Evolutionary conservation across 2,888 invertebrate species (phyloP), one percentile per base, ranked within the genome.

Genomic region (Tanypteryx hageni): DNA sequence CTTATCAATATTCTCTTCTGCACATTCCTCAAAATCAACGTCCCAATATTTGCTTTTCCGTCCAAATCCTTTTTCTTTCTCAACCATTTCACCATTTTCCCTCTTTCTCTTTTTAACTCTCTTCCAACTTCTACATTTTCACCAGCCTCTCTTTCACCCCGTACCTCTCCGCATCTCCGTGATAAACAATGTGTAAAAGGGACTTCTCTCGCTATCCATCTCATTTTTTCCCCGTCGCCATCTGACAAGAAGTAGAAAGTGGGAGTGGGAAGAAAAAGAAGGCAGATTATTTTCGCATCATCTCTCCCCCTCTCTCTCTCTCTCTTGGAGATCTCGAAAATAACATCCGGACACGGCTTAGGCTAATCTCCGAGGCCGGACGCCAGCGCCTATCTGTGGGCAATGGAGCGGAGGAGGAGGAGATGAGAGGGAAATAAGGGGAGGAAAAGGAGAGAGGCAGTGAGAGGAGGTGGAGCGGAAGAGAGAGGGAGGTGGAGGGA

Each of bases 351-450:
- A 76, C 76, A 76, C 76, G 76, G 76, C 22, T 76, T 76, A 76
- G 76, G 22, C 76, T 76, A 76, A 76, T 76, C 76, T 76, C 76
- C 76, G 76, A 14, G 76, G 76, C 76, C 76, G 13, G 76, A 44
- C 27, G 76, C 27, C 27, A 13, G 76, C 44, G 44, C 44, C 76
- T 27, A 76, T 76, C 76, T 4, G 76, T 4, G 76, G 76, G 76
- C 76, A 76, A 76, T 27, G 76, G 22, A 27, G 76, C 76, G 27
- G 76, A 13, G 22, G 27, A 27, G 22, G 14, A 76, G 13, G 22
- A 27, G 76, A 76, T 10, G 22, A 4, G 76, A 76, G 27, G 76
- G 27, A 5, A 44, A 44, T 44, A 44, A 76, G 3, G 22, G 76
- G 76, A 76, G n/a, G 76, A 76, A 27, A 76, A 27, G 22, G 5